phyloP scores from a whole-genome alignment of 2,888 invertebrate species.

The Thereva unica region DNA sequence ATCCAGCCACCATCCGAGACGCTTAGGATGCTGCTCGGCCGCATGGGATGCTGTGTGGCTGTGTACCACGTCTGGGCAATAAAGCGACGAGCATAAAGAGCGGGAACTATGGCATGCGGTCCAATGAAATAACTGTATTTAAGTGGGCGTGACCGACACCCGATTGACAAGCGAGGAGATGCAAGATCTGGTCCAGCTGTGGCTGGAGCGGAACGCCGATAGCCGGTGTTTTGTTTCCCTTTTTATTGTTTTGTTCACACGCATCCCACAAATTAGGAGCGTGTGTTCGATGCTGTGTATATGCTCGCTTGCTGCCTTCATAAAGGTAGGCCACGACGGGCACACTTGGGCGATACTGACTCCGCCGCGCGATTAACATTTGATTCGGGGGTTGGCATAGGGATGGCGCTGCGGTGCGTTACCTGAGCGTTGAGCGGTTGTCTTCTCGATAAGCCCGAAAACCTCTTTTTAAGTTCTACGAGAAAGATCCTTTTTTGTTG shows the following conservation, averaged over 20 bases:
- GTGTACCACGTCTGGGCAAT: slow-evolving; percentile 19
- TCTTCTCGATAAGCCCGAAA: neutral
- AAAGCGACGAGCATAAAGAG: slow-evolving; percentile 27
- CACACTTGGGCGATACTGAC: neutral
- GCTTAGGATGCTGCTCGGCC: slow-evolving; percentile 22
- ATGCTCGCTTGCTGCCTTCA: too few relatives aligned
- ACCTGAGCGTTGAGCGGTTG: slow-evolving; percentile 2
- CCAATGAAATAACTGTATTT: slow-evolving; percentile 60
- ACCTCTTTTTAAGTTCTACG: neutral
- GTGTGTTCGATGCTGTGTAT: slow-evolving; percentile 12
- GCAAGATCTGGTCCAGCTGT: slow-evolving; percentile 15
- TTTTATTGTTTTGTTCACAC: slow-evolving; percentile 35
- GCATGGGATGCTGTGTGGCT: slow-evolving; percentile 32
- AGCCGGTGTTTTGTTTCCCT: slow-evolving; percentile 15
- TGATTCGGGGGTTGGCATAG: slow-evolving; percentile 11
- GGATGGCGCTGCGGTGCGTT: slow-evolving; percentile 12
- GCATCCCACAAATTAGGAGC: slow-evolving; percentile 38
- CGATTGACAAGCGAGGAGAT: slow-evolving; percentile 42
- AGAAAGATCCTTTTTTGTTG: neutral
- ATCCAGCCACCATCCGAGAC: slow-evolving; percentile 15
- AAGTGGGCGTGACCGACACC: slow-evolving; percentile 58
- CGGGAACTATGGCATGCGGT: slow-evolving; percentile 48
- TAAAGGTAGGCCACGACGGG: neutral
- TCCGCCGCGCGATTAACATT: neutral
- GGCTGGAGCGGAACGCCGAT: slow-evolving; percentile 17